These are phyloP conservation scores for Crocodylus rhombifer DNA, from an alignment of 2,797 vertebrate species.

Conservation along the genomic window DNA sequence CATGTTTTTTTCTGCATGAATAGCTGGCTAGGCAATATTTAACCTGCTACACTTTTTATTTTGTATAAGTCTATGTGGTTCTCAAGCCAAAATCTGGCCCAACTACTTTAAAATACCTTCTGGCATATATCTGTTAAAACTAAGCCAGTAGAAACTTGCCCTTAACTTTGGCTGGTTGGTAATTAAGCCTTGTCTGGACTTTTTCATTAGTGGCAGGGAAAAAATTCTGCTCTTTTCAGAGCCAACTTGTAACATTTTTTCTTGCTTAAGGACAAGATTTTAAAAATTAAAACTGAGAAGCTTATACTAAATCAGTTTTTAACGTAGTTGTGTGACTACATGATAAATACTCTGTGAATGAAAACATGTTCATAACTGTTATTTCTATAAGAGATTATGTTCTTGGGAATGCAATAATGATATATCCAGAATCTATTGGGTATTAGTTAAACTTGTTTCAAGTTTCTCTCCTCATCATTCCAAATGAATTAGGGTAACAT, in stretches of 20 bases:
- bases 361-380: constrained; percentile 52
- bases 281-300: constrained; percentile 39
- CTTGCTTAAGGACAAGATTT: constrained; percentile 51
- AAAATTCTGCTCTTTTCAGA: constrained; percentile 47
- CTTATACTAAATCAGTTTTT: constrained; percentile 38
- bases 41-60: constrained; percentile 66
- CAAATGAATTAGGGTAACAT: constrained; percentile 30
- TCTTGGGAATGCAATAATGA: constrained; percentile 15
- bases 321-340: constrained; percentile 40
- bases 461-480: constrained; percentile 21
- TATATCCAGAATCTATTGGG: background rate
- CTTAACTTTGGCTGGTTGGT: constrained; percentile 59
- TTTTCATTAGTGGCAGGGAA: constrained; percentile 70
- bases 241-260: constrained; percentile 55
- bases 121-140: constrained; percentile 67
- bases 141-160: constrained; percentile 75
- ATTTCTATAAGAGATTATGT: background rate
- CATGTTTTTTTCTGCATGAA: background rate
- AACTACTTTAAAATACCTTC: constrained; percentile 62
- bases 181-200: constrained; percentile 70
- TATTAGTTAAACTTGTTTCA: constrained; percentile 37
- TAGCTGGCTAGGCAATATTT: constrained; percentile 48
- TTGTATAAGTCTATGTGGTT: constrained; percentile 55
- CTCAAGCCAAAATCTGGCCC: constrained; percentile 60
- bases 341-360: constrained; percentile 63